Base-by-base conservation (phyloP, 2,888 invertebrate species). In the Acrocyrtus sp. region DNA sequence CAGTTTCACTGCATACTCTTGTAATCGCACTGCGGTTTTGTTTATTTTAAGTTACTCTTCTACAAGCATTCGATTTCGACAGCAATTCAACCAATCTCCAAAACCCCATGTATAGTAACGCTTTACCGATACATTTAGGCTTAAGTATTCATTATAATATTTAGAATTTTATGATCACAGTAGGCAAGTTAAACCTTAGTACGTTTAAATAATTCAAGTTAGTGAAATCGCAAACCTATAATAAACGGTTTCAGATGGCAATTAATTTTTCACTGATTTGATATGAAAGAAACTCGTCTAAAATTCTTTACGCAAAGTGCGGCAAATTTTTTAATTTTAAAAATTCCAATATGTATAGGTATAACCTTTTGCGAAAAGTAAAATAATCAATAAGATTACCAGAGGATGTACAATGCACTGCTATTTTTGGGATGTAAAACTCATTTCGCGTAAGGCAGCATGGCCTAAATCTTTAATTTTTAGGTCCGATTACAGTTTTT, bases 111-210 rank as follows among this genome's bases (percentile, higher is more conserved):
- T n/a, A 51, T 15, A 24, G 50, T 26, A 22, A 54, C 39, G 21
- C 17, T 54, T 54, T 39, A 66, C 58, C 51, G 41, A 57, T 57
- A 66, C 39, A 29, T 47, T 66, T 58, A 66, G 34, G 66, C 66
- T 57, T 54, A 54, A 54, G 22, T 54, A 54, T 54, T 54, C 54
- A 54, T n/a, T n/a, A 54, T 39, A 54, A 22, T 54, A 21, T 54
- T 15, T 22, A 54, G 39, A 39, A 29, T 60, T 43, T 47, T 63
- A 57, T 50, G 65, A 66, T 66, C 66, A 66, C 66, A 66, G 66
- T 66, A 66, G 57, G 57, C 66, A 66, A 66, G 21, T 66, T 66
- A 34, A 50, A n/a, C n/a, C n/a, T n/a, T n/a, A n/a, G n/a, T n/a
- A n/a, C n/a, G n/a, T n/a, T n/a, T n/a, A n/a, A n/a, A n/a, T n/a